These are phyloP conservation scores for Myodes glareolus DNA, from an alignment of 2,113 vertebrate genomes.

Conservation along the genomic window DNA sequence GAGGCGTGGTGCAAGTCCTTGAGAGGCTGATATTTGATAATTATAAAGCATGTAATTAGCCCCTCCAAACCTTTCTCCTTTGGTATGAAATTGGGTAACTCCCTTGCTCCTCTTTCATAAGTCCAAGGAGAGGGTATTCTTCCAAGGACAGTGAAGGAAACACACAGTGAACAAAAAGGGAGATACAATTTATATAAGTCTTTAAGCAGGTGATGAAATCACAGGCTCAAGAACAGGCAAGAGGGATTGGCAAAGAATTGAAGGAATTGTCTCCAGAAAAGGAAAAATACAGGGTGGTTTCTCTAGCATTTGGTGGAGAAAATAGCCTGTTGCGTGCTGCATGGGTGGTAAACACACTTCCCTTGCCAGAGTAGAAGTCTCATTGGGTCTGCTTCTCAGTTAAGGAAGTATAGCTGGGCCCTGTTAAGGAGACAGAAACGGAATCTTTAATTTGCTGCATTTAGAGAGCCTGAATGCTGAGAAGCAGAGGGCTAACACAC, in stretches of 20 bases:
- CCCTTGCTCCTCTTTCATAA: no score
- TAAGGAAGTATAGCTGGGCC: no score
- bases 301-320: background rate
- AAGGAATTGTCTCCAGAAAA: background rate
- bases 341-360: background rate
- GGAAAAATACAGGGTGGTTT: background rate
- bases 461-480: background rate
- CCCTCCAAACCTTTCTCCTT: no score
- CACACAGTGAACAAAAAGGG: no score
- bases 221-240: no score
- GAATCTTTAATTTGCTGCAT: background rate
- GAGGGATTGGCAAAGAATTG: background rate
- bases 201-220: background rate
- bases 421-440: background rate
- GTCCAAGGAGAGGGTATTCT: no score
- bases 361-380: background rate
- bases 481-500: background rate
- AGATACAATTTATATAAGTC: background rate
- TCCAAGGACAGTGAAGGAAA: no score
- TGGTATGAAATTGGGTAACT: no score
- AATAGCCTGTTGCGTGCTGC: background rate
- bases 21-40: no score
- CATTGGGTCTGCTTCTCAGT: background rate
- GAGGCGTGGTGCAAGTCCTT: no score
- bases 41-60: no score